A percentile compares a stretch with the other conserved stretches of the same genome.
phyloP scores from a whole-genome alignment of 2,888 invertebrate genomes.

The Dysmachus trigonus region DNA sequence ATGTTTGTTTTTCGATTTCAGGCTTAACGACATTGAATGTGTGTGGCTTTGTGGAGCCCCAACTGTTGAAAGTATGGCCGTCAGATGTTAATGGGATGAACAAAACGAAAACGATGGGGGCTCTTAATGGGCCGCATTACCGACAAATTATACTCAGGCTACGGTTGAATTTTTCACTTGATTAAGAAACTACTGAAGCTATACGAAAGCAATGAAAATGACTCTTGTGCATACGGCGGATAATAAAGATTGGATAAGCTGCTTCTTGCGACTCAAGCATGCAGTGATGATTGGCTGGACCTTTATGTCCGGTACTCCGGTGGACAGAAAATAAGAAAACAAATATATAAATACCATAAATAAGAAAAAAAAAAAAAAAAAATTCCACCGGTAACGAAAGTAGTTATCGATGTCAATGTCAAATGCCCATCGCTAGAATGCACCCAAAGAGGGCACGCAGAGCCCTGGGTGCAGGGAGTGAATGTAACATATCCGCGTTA shows the following conservation, averaged over 20 bases:
- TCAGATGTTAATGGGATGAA: background rate
- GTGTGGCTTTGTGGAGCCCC: background rate
- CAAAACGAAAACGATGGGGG: background rate
- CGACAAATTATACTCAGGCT: slow-evolving; percentile 6
- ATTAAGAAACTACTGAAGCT: slow-evolving; percentile 5
- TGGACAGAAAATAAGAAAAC: background rate
- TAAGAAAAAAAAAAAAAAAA: background rate
- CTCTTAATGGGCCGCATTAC: slow-evolving; percentile 2
- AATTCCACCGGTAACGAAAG: background rate
- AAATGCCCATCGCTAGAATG: background rate
- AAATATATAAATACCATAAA: too few relatives aligned
- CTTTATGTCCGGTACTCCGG: background rate
- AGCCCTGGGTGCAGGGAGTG: background rate
- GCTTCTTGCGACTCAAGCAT: background rate
- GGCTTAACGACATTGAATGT: background rate
- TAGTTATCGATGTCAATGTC: background rate
- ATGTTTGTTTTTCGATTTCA: slow-evolving; percentile 1
- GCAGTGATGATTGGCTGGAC: background rate
- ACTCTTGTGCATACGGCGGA: slow-evolving; percentile 4
- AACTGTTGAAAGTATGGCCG: slow-evolving; percentile 4
- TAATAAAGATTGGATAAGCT: slow-evolving; percentile 2
- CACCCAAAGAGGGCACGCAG: background rate
- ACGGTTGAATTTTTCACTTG: slow-evolving; percentile 8
- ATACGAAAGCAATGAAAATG: background rate
- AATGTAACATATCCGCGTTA: background rate